Conservation (phyloP, 2,888 invertebrate genomes). For the Hetaerina titia region DNA sequence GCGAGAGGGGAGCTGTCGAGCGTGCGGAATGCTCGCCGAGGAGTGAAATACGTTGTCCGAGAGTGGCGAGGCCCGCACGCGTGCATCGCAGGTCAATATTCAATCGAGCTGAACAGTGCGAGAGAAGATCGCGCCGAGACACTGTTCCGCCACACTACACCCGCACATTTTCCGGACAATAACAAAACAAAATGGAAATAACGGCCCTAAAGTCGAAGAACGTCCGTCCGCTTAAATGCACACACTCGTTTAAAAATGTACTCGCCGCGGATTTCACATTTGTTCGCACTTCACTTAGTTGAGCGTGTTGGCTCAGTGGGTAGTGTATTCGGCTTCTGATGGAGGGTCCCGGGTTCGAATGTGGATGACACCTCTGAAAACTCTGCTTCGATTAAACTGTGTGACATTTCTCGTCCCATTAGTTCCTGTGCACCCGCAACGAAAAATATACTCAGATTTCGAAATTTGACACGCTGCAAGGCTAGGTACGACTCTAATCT, state of each 20-base stretch:
- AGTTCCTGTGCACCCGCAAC: too few relatives aligned
- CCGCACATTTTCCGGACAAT: background rate
- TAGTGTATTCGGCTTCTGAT: too few relatives aligned
- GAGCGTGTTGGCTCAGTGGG: background rate
- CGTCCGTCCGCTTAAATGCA: background rate
- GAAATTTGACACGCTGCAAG: too few relatives aligned
- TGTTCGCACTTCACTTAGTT: background rate
- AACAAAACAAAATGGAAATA: background rate
- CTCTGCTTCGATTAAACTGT: too few relatives aligned
- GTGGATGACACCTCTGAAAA: too few relatives aligned
- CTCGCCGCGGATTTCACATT: background rate
- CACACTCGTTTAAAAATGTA: background rate
- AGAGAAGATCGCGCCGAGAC: background rate
- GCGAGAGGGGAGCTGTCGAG: background rate
- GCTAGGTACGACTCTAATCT: too few relatives aligned
- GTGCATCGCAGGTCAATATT: conserved; percentile 21
- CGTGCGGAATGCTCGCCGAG: conserved; percentile 21
- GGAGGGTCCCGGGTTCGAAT: too few relatives aligned
- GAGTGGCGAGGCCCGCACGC: background rate
- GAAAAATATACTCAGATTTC: too few relatives aligned
- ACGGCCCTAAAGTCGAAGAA: background rate
- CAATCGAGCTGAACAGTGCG: background rate
- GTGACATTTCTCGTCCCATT: too few relatives aligned
- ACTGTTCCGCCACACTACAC: conserved; percentile 1
- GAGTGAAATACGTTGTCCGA: background rate